A percentile compares a stretch with the other conserved stretches of the same genome.
phyloP scores from a whole-genome alignment of 2,113 vertebrate species.

The Accipiter cooperii region DNA sequence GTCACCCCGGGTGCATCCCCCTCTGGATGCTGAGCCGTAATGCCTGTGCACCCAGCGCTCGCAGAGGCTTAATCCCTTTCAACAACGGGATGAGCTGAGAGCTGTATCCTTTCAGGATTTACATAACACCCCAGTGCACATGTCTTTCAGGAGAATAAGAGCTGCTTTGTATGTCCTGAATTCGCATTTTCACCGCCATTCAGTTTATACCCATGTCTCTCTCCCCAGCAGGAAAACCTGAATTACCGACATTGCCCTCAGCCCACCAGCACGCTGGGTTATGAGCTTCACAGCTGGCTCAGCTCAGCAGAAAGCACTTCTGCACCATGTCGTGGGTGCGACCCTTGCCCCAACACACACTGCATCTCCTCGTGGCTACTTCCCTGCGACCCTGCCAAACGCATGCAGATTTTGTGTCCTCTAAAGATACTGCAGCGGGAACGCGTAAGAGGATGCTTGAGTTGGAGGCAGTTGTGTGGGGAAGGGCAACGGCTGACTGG shows the following conservation, averaged over 20 bases:
- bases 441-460: background rate
- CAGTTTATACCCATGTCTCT: background rate
- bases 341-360: background rate
- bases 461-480: background rate
- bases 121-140: background rate
- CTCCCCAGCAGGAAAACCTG: background rate
- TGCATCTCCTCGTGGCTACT: background rate
- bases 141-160: background rate
- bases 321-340: background rate
- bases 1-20: background rate
- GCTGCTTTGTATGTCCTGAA: background rate
- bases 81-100: conserved; percentile 41
- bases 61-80: conserved; percentile 28
- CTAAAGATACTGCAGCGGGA: background rate
- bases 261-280: too few species aligned
- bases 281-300: background rate
- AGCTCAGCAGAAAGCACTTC: background rate
- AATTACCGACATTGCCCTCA: background rate
- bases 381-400: accelerated
- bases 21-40: conserved; percentile 15
- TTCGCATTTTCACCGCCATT: background rate
- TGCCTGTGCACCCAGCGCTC: background rate
- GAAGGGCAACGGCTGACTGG: background rate
- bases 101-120: conserved; percentile 31
- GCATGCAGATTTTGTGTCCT: accelerated